Percentiles rank a stretch among this genome's conserved stretches.
Conservation (phyloP, 1,140 invertebrate species). For the Rhagoletis pomonella region DNA sequence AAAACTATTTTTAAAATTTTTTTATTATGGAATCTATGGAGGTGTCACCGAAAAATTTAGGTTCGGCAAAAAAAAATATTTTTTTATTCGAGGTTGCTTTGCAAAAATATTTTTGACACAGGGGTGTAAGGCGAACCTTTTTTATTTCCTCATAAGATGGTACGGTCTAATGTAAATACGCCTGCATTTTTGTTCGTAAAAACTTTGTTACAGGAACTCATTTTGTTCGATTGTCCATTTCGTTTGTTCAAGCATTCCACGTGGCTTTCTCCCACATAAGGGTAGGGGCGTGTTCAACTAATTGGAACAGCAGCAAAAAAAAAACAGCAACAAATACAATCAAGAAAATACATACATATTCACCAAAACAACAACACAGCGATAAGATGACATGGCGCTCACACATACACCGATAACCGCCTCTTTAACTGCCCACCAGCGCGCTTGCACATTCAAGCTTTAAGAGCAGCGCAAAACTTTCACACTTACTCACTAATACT, state of each 20-base stretch:
- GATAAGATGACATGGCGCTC: not conserved
- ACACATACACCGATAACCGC: constrained; percentile 21
- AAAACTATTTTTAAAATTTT: too few species aligned
- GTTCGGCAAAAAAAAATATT: too few species aligned
- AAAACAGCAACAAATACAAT: not conserved
- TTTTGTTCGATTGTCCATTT: constrained; percentile 22
- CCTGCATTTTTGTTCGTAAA: not conserved
- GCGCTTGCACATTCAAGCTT: not conserved
- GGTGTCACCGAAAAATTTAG: too few species aligned
- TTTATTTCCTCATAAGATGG: too few species aligned
- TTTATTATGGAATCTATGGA: too few species aligned
- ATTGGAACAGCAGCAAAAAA: not conserved
- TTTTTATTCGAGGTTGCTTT: too few species aligned
- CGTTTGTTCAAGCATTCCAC: constrained; percentile 61
- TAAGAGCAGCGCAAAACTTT: not conserved
- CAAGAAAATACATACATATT: not conserved
- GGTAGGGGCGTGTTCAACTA: constrained; percentile 69
- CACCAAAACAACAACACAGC: not conserved
- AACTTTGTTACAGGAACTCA: not conserved
- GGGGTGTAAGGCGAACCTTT: too few species aligned
- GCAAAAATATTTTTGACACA: too few species aligned
- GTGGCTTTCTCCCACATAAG: constrained; percentile 72
- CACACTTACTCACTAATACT: constrained; percentile 42
- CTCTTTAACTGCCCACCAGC: not conserved
- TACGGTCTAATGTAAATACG: not conserved